Percentiles rank a stretch among this genome's conserved stretches.
phyloP scores from a whole-genome alignment of 2,797 vertebrate species.

The Loriculus beryllinus region DNA sequence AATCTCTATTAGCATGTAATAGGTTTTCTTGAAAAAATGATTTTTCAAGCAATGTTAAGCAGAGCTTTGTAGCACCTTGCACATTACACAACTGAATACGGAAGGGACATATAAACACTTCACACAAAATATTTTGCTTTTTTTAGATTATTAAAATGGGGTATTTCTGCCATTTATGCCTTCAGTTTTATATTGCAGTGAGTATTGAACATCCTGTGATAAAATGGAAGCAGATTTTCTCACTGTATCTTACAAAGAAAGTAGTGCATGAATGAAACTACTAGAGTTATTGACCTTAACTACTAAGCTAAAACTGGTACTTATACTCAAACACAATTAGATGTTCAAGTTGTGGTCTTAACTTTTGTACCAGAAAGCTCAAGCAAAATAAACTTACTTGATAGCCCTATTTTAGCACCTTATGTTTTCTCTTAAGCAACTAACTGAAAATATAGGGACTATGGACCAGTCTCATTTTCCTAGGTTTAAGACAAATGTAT shows the following conservation, averaged over 20 bases:
- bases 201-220: background rate
- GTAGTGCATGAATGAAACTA: background rate
- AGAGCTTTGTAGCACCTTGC: background rate
- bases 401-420: background rate
- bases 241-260: background rate
- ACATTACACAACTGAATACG: background rate
- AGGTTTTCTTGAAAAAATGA: background rate
- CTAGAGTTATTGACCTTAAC: no score
- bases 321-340: background rate
- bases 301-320: background rate
- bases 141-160: background rate
- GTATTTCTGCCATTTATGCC: background rate
- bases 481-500: background rate
- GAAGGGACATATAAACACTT: background rate
- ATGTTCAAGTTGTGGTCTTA: background rate
- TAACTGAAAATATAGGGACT: background rate
- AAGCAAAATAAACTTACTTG: background rate
- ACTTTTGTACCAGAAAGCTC: background rate
- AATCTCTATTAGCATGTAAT: background rate
- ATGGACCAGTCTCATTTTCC: background rate
- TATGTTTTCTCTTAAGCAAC: background rate
- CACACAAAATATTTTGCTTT: background rate
- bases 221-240: background rate
- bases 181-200: background rate
- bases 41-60: background rate